Base-by-base conservation (phyloP, 2,113 vertebrate species). In the Xenopus borealis region DNA sequence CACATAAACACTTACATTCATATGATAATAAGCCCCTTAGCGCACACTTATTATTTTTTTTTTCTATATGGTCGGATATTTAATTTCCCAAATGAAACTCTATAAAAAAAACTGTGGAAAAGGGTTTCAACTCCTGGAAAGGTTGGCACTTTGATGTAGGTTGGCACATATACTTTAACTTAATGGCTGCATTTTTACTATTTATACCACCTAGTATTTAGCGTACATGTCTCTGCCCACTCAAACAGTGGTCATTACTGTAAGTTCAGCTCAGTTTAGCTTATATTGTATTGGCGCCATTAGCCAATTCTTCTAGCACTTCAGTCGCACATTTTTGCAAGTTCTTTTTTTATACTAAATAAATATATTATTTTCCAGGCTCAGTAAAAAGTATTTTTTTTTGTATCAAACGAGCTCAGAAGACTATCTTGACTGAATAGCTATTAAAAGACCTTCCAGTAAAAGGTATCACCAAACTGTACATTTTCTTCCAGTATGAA, bases 371-470 rank as follows among this genome's bases (percentile, higher is more conserved):
- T 50, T 55, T 50, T 63, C 6, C 8, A 17, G 63, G 63, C 23
- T 64, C 16, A 63, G 30, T 40, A 63, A 27, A 65, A 65, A 46
- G n/a, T 46, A 2, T 13, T n/a, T 40, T 40, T 40, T 16, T 47
- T 30, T 40, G 67, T 68, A 62, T 16, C 17, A 27, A 62, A 46
- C 47, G 33, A 40, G 33, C 9, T 52, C 14, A 46, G 40, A 66
- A 66, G 40, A 66, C 8, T 2, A 18, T 40, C 33, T 66, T 66
- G 62, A 33, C 27, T 14, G 6, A n/a, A 45, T 40, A 18, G 61
- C 14, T 66, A 33, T 59, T 50, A 12, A 46, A 61, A 67, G 65
- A 75, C 65, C 57, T 75, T 76, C 66, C 66, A 76, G 73, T 55
- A 53, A n/a, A n/a, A n/a, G n/a, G n/a, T n/a, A n/a, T n/a, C n/a